phyloP scores from a whole-genome alignment of 2,888 invertebrate species.

The Plebejus anna region DNA sequence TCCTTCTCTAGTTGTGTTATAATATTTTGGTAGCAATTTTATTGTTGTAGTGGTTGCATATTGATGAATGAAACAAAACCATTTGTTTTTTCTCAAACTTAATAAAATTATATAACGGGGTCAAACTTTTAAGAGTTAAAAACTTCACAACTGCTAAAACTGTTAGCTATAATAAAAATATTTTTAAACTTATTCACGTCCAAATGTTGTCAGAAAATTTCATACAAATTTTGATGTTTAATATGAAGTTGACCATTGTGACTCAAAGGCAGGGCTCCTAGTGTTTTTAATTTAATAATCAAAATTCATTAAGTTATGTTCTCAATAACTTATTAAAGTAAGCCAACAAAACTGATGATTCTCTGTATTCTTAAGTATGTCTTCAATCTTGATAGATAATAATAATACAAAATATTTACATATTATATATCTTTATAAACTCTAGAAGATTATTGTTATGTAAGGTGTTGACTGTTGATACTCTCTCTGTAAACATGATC shows the following conservation, averaged over 20 bases:
- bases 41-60: too few relatives aligned
- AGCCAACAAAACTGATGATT: neutral
- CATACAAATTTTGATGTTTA: too few relatives aligned
- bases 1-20: neutral
- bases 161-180: too few relatives aligned
- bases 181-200: too few relatives aligned
- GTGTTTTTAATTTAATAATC: too few relatives aligned
- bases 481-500: constrained; percentile 35
- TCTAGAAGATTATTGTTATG: constrained; percentile 25
- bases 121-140: neutral
- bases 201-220: too few relatives aligned
- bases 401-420: neutral
- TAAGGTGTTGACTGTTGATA: constrained; percentile 33
- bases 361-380: too few relatives aligned
- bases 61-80: neutral
- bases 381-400: neutral
- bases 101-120: neutral
- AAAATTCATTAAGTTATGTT: too few relatives aligned
- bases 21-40: too few relatives aligned
- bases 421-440: neutral
- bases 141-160: too few relatives aligned
- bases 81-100: neutral
- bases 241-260: too few relatives aligned
- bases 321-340: neutral
- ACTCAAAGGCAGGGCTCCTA: too few relatives aligned